A percentile compares a stretch with the other conserved stretches of the same genome.
phyloP scores from a whole-genome alignment of 2,113 vertebrate genomes.

The Smithornis capensis region DNA sequence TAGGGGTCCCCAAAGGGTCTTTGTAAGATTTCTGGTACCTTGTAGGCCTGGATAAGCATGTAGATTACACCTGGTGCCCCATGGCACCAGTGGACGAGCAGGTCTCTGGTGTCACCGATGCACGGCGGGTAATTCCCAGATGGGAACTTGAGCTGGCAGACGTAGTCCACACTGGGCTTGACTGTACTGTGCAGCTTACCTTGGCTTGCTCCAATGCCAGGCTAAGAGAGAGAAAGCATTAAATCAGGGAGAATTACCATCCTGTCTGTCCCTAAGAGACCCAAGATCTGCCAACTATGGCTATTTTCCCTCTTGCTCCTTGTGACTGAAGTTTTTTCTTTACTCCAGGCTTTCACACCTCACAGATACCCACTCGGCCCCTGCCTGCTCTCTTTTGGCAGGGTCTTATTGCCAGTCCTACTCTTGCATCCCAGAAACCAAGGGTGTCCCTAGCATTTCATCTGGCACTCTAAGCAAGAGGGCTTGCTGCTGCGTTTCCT shows the following conservation, averaged over 20 bases:
- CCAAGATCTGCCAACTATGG: not conserved
- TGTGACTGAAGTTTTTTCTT: not conserved
- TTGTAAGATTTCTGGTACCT: conserved; percentile 70
- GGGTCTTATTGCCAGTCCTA: not conserved
- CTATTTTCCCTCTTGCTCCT: not conserved
- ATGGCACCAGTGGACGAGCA: conserved; percentile 96
- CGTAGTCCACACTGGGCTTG: conserved; percentile 90
- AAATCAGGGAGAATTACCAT: not conserved
- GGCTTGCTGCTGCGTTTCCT: not conserved
- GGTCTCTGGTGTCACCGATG: conserved; percentile 85
- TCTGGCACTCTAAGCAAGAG: not conserved
- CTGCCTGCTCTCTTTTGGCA: not conserved
- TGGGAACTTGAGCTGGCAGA: conserved; percentile 87
- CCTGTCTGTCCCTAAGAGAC: not conserved
- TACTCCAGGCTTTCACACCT: not conserved
- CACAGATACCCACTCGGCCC: not conserved
- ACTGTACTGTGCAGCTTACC: conserved; percentile 79
- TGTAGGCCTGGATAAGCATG: conserved; percentile 93
- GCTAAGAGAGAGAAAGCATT: conserved; percentile 46
- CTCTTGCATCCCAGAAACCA: not conserved
- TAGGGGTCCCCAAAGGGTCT: not conserved
- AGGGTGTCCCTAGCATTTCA: not conserved
- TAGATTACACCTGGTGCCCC: conserved; percentile 92
- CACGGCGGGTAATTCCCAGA: conserved; percentile 93
- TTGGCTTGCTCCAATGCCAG: conserved; percentile 73